Conservation (phyloP, 1,140 invertebrate genomes). For the Drosophila nigromelanica region DNA sequence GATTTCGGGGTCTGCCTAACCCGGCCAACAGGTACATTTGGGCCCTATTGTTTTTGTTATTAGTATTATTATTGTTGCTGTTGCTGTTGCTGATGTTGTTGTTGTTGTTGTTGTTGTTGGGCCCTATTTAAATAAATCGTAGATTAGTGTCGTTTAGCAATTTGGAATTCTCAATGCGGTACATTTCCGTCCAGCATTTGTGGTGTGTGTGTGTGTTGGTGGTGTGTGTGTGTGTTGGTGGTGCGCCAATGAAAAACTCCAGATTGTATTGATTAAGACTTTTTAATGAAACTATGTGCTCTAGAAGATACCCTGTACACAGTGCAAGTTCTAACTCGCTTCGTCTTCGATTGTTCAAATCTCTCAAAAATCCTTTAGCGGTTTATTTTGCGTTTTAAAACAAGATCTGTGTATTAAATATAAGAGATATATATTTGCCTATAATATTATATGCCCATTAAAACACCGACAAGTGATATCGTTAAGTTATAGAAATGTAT, state of each 20-base stretch:
- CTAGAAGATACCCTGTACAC: neutral
- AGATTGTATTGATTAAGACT: slow-evolving; percentile 45
- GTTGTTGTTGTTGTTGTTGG: slow-evolving; percentile 17
- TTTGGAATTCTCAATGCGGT: slow-evolving; percentile 61
- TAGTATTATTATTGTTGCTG: slow-evolving; percentile 17
- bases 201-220: neutral
- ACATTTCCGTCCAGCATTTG: slow-evolving; percentile 24
- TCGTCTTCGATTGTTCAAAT: no score
- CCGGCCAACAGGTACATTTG: slow-evolving; percentile 56
- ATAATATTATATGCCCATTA: no score
- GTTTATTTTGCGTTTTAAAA: no score
- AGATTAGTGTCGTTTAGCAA: slow-evolving; percentile 81
- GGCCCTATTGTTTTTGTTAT: slow-evolving; percentile 7
- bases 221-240: neutral
- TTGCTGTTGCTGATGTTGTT: slow-evolving; percentile 1
- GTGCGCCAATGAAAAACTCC: neutral
- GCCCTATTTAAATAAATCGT: slow-evolving; percentile 75
- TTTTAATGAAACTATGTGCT: slow-evolving; percentile 19
- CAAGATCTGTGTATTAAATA: no score
- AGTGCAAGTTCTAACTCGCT: no score
- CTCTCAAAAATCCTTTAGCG: no score
- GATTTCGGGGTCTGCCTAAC: slow-evolving; percentile 13
- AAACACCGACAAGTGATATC: no score
- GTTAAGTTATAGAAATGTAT: no score
- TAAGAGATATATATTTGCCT: no score